These are phyloP conservation scores for Leptopilina boulardi DNA, from an alignment of 1,140 invertebrate genomes.

Conservation along the genomic window DNA sequence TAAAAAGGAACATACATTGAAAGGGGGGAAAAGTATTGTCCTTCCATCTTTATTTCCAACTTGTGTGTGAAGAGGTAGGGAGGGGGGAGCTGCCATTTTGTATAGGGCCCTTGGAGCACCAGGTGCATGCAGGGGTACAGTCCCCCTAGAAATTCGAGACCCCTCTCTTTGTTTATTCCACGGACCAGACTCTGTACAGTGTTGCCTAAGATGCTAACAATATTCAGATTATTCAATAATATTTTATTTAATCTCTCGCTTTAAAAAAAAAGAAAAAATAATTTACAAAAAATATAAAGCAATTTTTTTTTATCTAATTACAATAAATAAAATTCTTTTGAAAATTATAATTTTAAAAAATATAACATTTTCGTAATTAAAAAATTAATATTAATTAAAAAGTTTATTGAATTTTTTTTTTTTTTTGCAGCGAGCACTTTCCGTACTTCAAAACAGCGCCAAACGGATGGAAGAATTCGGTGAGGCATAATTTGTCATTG, in stretches of 20 bases:
- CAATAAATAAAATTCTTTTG: too few species aligned
- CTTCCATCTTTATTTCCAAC: constrained; percentile 61
- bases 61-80: too few species aligned
- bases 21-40: constrained; percentile 72
- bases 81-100: constrained; percentile 72
- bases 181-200: constrained; percentile 57
- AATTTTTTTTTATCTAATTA: too few species aligned
- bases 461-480: constrained; percentile 98
- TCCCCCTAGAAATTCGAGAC: constrained; percentile 68
- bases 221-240: not conserved
- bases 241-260: not conserved
- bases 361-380: not conserved
- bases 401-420: not conserved
- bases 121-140: constrained; percentile 73
- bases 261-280: too few species aligned
- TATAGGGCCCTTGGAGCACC: constrained; percentile 70
- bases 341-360: not conserved
- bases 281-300: too few species aligned
- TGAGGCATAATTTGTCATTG: constrained; percentile 95
- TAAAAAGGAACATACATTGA: constrained; percentile 57
- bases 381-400: too few species aligned
- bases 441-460: constrained; percentile 98
- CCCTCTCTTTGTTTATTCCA: constrained; percentile 67
- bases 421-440: constrained; percentile 93
- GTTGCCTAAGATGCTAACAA: constrained; percentile 52